phyloP scores from a whole-genome alignment of 2,113 vertebrate species.

The Nycticebus coucang region DNA sequence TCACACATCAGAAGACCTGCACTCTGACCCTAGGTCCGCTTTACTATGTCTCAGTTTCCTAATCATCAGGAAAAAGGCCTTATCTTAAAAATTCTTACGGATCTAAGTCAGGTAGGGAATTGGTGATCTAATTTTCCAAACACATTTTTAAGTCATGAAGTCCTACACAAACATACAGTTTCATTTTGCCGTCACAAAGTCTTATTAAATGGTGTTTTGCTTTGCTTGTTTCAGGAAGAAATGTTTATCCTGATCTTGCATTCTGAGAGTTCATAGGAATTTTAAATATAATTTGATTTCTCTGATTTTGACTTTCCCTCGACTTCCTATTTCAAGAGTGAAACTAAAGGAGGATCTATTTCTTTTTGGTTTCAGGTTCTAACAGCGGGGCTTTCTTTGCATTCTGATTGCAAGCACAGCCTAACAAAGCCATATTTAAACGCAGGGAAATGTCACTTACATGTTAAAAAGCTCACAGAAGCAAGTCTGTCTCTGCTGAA shows the following conservation, averaged over 20 bases:
- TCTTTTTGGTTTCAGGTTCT: conserved; percentile 70
- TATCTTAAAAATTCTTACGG: background rate
- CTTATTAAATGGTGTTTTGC: conserved; percentile 3
- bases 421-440: conserved; percentile 77
- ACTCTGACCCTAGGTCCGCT: background rate
- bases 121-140: background rate
- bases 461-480: conserved; percentile 68
- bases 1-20: background rate
- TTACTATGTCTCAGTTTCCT: background rate
- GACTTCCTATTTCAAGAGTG: conserved; percentile 69
- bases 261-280: conserved; percentile 58
- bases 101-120: background rate
- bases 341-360: conserved; percentile 65
- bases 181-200: background rate
- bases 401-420: conserved; percentile 66
- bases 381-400: conserved; percentile 1
- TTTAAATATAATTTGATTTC: conserved; percentile 73
- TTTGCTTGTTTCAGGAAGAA: conserved; percentile 44
- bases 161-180: background rate
- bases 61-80: background rate
- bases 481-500: conserved; percentile 60
- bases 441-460: conserved; percentile 70
- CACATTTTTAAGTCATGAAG: background rate
- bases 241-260: conserved; percentile 56
- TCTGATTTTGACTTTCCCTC: conserved; percentile 64